phyloP scores from a whole-genome alignment of 2,113 vertebrate species.

The Alethe diademata region DNA sequence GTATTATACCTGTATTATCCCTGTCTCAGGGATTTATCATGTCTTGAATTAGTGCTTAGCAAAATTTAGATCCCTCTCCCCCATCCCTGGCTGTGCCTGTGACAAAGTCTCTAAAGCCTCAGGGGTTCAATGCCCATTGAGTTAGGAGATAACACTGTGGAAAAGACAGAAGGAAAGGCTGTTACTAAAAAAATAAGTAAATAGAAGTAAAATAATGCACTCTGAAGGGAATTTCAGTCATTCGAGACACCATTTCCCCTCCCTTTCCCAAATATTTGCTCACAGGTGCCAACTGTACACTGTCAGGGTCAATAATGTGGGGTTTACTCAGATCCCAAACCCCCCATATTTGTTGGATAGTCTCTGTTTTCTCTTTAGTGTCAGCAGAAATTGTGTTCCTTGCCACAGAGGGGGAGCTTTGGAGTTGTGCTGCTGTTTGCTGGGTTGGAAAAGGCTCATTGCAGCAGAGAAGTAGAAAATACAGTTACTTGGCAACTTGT shows the following conservation, averaged over 20 bases:
- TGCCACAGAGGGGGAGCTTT: background rate
- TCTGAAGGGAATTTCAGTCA: background rate
- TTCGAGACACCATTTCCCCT: background rate
- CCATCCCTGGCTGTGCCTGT: background rate
- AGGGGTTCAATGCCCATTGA: background rate
- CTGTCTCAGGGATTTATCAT: background rate
- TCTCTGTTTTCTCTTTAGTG: background rate
- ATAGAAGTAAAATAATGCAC: background rate
- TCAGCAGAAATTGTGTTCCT: background rate
- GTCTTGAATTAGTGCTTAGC: background rate
- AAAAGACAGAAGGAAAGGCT: background rate
- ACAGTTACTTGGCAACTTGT: background rate
- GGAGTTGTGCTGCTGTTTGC: background rate
- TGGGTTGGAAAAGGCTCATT: background rate
- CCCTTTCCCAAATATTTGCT: background rate
- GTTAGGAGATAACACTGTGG: background rate
- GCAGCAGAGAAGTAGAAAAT: background rate
- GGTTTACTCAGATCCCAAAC: background rate
- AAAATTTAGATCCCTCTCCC: background rate
- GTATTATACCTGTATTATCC: background rate
- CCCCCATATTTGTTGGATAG: background rate
- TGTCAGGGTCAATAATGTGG: background rate
- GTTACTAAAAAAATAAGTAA: background rate
- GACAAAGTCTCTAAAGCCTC: background rate
- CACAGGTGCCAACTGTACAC: accelerated